phyloP scores from a whole-genome alignment of 2,888 invertebrate species.

The Alentia gelatinosa region DNA sequence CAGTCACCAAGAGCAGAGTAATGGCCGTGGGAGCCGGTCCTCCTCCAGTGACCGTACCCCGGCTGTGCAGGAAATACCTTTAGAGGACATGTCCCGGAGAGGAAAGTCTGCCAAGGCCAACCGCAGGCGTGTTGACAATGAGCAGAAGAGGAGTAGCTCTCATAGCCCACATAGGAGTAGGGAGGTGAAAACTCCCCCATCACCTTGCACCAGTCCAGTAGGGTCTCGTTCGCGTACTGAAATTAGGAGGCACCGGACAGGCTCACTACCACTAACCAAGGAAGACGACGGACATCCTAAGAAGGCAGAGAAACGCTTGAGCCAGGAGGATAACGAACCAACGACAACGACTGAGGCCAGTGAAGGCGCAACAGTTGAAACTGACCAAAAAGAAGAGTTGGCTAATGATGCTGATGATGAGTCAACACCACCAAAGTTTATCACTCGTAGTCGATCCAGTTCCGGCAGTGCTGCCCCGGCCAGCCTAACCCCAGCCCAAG shows the following conservation, averaged over 20 bases:
- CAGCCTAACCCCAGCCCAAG: slow-evolving; percentile 72
- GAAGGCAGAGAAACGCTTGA: not conserved
- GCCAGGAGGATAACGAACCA: not conserved
- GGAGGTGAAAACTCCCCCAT: not conserved
- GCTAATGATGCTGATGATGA: not conserved
- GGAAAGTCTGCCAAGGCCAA: slow-evolving; percentile 62
- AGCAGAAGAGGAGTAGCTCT: slow-evolving; percentile 37
- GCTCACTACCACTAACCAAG: not conserved
- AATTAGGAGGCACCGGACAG: not conserved
- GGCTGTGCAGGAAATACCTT: slow-evolving; percentile 77
- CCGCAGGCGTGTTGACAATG: not conserved
- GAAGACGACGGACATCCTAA: not conserved
- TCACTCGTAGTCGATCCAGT: slow-evolving; percentile 64
- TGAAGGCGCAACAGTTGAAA: not conserved
- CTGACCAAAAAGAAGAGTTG: not conserved
- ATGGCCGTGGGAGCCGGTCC: slow-evolving; percentile 50
- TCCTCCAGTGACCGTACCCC: slow-evolving; percentile 61
- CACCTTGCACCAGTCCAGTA: not conserved
- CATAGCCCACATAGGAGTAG: slow-evolving; percentile 24
- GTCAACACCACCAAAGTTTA: not conserved
- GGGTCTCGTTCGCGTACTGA: not conserved
- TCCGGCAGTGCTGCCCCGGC: slow-evolving; percentile 66
- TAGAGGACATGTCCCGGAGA: slow-evolving; percentile 77
- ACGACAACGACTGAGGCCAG: slow-evolving; percentile 5
- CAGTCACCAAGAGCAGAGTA: slow-evolving; percentile 15